These are phyloP conservation scores for Busseola fusca DNA, from an alignment of 2,888 invertebrate species.

Conservation along the genomic window DNA sequence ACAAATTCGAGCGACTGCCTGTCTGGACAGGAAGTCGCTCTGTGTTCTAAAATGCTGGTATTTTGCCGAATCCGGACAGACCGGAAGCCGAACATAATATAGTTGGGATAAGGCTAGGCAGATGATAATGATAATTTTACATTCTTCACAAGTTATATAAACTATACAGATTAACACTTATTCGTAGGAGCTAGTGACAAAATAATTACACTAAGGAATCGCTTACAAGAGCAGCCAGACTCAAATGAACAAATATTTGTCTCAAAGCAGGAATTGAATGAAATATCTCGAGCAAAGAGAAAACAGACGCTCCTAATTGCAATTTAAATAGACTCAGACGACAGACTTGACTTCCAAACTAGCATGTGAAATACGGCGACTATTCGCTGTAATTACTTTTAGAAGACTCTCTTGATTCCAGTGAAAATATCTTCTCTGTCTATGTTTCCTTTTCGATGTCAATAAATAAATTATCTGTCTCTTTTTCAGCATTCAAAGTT, in stretches of 20 bases:
- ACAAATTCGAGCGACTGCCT: no score
- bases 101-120: no score
- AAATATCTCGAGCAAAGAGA: constrained; percentile 22
- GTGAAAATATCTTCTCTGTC: not conserved
- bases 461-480: constrained; percentile 2
- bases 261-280: constrained; percentile 17
- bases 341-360: constrained; percentile 27
- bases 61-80: no score
- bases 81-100: no score
- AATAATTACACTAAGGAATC: constrained; percentile 17
- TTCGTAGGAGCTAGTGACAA: not conserved
- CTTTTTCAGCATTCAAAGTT: constrained; percentile 10
- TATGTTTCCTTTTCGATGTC: not conserved
- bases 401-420: constrained; percentile 7
- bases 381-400: constrained; percentile 34
- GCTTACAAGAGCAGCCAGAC: not conserved
- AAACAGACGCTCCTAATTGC: constrained; percentile 32
- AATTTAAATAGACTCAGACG: constrained; percentile 35
- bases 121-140: not conserved
- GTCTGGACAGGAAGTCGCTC: no score
- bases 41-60: no score
- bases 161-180: not conserved
- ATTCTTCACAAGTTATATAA: not conserved
- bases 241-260: constrained; percentile 33
- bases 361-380: constrained; percentile 22